Conservation (phyloP, 2,113 vertebrate species). For the Scytalopus superciliaris region DNA sequence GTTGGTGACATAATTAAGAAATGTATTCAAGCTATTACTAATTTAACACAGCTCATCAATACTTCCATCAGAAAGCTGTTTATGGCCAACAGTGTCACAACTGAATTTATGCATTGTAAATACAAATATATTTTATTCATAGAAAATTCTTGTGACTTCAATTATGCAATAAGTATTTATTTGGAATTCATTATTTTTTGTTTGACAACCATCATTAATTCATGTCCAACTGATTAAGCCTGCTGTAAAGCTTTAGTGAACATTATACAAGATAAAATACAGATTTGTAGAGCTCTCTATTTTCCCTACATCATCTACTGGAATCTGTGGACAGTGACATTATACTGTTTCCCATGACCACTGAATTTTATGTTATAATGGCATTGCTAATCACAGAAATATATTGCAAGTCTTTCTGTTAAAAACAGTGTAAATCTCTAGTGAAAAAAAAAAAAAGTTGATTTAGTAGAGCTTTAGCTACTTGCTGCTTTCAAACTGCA, state of each 20-base stretch:
- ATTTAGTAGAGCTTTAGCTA: not conserved
- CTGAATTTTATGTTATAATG: not conserved
- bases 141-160: constrained; percentile 75
- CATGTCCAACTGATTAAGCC: constrained; percentile 77
- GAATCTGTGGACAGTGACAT: not conserved
- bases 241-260: constrained; percentile 71
- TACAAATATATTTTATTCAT: constrained; percentile 84
- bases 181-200: constrained; percentile 74
- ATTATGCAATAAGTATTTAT: constrained; percentile 81
- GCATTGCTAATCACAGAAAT: not conserved
- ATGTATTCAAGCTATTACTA: constrained; percentile 77
- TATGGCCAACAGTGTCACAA: constrained; percentile 51
- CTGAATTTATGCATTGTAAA: constrained; percentile 74
- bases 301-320: constrained; percentile 29
- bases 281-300: constrained; percentile 56
- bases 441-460: not conserved
- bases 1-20: constrained; percentile 73
- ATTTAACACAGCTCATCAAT: constrained; percentile 74
- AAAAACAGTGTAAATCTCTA: not conserved
- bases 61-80: constrained; percentile 69
- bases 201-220: constrained; percentile 83
- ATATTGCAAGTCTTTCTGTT: not conserved
- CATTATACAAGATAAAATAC: constrained; percentile 66
- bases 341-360: not conserved
- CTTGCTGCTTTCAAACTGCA: not conserved